These are phyloP conservation scores for Hipposideros larvatus DNA, from an alignment of 2,797 vertebrate genomes.

Conservation along the genomic window DNA sequence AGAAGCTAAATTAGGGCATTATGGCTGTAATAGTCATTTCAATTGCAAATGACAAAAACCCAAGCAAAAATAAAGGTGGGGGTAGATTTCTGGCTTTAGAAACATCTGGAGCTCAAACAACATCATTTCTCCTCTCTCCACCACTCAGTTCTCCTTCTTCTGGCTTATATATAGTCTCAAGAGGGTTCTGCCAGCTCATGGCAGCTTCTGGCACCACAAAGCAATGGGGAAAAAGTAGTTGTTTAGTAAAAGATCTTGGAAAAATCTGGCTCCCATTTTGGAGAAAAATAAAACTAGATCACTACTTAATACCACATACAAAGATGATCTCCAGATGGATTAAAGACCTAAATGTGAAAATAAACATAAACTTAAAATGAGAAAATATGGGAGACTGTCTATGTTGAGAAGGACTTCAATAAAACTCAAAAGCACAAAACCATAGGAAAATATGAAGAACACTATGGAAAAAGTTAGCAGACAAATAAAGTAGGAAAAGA, in stretches of 20 bases:
- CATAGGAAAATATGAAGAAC: background rate
- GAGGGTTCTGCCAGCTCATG: background rate
- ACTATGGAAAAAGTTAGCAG: background rate
- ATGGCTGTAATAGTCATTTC: background rate
- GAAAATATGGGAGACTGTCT: background rate
- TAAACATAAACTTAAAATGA: background rate
- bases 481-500: background rate
- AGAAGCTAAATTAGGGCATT: background rate
- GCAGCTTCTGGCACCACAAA: background rate
- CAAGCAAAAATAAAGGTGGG: background rate
- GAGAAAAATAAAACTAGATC: background rate
- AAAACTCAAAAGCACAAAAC: background rate
- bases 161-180: background rate
- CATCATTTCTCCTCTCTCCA: no score
- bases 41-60: background rate
- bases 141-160: background rate
- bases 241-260: background rate
- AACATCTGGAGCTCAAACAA: background rate
- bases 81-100: background rate
- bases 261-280: background rate
- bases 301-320: background rate
- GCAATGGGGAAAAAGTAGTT: background rate
- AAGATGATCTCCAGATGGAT: background rate
- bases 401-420: background rate
- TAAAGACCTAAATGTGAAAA: background rate